Evolutionary conservation across 2,888 invertebrate genomes (phyloP).

Genomic region (Parnassius orleans): DNA sequence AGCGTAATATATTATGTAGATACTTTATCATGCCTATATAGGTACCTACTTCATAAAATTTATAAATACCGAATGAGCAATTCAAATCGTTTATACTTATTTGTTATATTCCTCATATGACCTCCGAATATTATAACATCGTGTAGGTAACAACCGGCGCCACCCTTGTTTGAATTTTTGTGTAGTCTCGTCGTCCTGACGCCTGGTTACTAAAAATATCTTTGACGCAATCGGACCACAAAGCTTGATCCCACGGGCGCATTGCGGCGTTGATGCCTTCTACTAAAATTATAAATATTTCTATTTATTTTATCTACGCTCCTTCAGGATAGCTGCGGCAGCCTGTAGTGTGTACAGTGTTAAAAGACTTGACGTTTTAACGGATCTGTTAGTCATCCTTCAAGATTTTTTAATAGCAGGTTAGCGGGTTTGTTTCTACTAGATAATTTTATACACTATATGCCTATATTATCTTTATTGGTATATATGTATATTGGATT

Average conservation of each 20-base stretch:
- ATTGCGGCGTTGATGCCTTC: conserved; percentile 39
- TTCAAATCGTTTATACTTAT: no score
- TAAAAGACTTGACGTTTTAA: conserved; percentile 25
- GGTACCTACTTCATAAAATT: no score
- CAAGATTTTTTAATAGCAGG: not conserved
- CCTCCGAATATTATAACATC: not conserved
- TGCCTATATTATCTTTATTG: no score
- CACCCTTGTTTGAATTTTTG: conserved; percentile 66
- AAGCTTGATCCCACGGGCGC: conserved; percentile 60
- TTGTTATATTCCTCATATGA: not conserved
- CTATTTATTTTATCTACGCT: conserved; percentile 62
- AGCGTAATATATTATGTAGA: not conserved
- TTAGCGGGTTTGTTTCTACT: no score
- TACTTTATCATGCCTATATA: not conserved
- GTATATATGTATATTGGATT: no score
- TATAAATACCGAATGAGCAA: no score
- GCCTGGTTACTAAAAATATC: conserved; percentile 68
- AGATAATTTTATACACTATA: no score
- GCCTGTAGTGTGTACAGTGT: conserved; percentile 48
- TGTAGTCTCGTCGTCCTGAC: conserved; percentile 59
- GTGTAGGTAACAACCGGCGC: conserved; percentile 49
- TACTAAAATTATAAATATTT: conserved; percentile 72
- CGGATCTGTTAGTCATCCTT: conserved; percentile 15
- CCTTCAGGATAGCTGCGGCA: conserved; percentile 43
- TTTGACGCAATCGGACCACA: conserved; percentile 62